Percentiles rank a stretch among this genome's conserved stretches.
These are phyloP conservation scores for Pheosia tremula DNA, from an alignment of 2,888 invertebrate species.

Conservation along the genomic window DNA sequence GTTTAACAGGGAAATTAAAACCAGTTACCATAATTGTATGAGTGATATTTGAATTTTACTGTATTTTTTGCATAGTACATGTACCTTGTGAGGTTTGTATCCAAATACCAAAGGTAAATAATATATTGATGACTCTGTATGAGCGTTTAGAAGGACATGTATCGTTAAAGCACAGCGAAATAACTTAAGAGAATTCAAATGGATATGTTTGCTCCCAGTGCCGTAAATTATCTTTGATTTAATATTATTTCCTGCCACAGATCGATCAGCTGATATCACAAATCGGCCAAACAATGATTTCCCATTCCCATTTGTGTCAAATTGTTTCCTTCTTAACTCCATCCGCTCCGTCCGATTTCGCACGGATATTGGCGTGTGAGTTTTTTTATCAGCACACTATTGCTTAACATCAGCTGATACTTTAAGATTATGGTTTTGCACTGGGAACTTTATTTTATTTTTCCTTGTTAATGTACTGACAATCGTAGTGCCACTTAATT, in stretches of 20 bases:
- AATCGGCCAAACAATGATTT: neutral
- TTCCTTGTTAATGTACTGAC: neutral
- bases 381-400: conserved; percentile 22
- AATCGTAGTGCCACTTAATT: neutral
- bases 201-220: neutral
- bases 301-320: conserved; percentile 4
- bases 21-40: neutral
- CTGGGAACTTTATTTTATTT: conserved; percentile 23
- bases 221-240: neutral
- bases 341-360: conserved; percentile 19
- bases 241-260: neutral
- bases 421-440: conserved; percentile 29
- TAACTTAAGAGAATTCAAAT: no score
- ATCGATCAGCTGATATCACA: neutral
- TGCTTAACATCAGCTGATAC: conserved; percentile 30
- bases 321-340: conserved; percentile 19
- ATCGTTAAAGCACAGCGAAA: no score
- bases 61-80: neutral
- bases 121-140: no score
- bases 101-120: no score
- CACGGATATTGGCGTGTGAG: conserved; percentile 28
- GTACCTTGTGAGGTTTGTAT: no score
- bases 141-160: no score
- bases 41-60: neutral
- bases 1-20: neutral